A percentile compares a stretch with the other conserved stretches of the same genome.
These are phyloP conservation scores for Melanerpes formicivorus DNA, from an alignment of 2,113 vertebrate species.

Conservation along the genomic window DNA sequence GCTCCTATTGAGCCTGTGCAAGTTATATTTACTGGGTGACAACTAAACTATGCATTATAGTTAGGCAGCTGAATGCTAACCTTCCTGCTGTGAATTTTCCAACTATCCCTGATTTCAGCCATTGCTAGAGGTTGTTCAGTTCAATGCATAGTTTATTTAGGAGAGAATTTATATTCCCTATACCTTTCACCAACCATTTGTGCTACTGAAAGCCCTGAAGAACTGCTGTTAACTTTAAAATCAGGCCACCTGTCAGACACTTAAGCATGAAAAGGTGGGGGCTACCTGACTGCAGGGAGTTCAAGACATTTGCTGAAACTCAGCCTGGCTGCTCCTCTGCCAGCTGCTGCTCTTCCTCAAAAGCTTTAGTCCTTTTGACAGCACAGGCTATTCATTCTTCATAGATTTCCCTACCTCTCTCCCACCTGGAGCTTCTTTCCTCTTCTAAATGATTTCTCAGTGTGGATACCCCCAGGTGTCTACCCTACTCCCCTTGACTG, in stretches of 20 bases:
- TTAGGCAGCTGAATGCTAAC: neutral
- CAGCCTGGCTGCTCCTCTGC: neutral
- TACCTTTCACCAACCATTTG: neutral
- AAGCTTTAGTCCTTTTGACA: neutral
- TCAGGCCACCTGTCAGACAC: neutral
- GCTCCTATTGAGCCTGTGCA: accelerated
- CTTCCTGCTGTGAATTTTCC: neutral
- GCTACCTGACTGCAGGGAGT: neutral
- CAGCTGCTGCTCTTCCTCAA: neutral
- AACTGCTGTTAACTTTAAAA: neutral
- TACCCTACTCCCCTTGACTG: neutral
- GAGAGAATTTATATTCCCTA: neutral
- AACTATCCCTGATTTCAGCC: neutral
- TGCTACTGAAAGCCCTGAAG: neutral
- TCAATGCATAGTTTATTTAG: neutral
- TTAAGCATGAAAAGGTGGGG: neutral
- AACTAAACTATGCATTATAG: neutral
- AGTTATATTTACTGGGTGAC: neutral
- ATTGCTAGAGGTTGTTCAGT: neutral
- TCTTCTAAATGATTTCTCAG: neutral
- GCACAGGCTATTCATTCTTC: neutral
- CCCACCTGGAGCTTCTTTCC: neutral
- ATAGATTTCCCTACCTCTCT: neutral
- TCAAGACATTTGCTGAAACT: neutral
- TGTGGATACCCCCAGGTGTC: neutral